Conservation (phyloP, 2,113 vertebrate species). For the Kryptolebias marmoratus region DNA sequence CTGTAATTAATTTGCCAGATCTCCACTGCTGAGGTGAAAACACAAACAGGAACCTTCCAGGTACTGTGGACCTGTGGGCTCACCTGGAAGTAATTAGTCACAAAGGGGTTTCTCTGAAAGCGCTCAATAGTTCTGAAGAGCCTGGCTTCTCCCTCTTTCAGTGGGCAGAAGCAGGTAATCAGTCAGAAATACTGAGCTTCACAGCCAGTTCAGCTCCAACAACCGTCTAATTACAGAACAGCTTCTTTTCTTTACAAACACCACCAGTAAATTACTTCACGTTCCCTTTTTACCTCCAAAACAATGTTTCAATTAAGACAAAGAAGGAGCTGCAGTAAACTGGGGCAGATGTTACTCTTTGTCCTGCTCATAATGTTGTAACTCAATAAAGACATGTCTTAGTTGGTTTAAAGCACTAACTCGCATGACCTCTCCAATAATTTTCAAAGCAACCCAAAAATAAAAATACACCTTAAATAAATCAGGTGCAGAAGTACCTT, state of each 20-base stretch:
- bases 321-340: not conserved
- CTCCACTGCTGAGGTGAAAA: not conserved
- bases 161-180: constrained; percentile 13
- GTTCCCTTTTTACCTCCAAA: not conserved
- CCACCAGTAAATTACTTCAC: not conserved
- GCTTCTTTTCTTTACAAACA: not conserved
- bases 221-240: not conserved
- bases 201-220: not conserved
- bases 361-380: not conserved
- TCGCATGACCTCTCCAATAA: not conserved
- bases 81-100: constrained; percentile 23
- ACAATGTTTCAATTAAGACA: not conserved
- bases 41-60: constrained; percentile 8
- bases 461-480: constrained; percentile 30
- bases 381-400: not conserved
- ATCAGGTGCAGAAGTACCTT: not conserved
- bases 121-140: constrained; percentile 2
- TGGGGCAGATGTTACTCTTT: not conserved
- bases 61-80: constrained; percentile 5
- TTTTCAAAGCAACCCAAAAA: constrained; percentile 12
- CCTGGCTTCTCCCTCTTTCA: not conserved
- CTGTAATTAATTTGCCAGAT: constrained; percentile 1
- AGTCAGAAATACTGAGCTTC: constrained; percentile 2
- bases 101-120: not conserved
- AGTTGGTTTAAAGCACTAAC: constrained; percentile 12